Evolutionary conservation across 2,113 vertebrate species (phyloP).

Genomic region (Cephalopterus ornatus): DNA sequence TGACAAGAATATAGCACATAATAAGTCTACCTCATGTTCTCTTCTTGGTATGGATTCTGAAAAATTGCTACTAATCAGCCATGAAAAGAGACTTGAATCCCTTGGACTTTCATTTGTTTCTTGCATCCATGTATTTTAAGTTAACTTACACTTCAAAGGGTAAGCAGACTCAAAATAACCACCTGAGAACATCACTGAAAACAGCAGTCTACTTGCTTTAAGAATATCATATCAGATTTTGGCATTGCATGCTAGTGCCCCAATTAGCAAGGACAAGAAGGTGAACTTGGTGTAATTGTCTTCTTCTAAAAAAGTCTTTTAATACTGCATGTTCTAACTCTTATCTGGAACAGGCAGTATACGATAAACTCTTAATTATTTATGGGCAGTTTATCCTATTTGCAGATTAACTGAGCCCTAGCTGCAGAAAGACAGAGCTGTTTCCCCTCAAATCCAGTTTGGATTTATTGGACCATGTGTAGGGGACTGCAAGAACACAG

Average conservation of each 20-base stretch:
- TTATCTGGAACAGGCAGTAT: not conserved
- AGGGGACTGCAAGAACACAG: conserved; percentile 29
- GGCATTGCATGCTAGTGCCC: not conserved
- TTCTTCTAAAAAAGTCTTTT: not conserved
- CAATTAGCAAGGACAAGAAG: not conserved
- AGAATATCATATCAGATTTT: not conserved
- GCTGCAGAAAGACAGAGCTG: not conserved
- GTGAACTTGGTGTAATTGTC: not conserved
- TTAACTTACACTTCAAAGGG: not conserved
- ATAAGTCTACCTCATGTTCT: not conserved
- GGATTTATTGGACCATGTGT: not conserved
- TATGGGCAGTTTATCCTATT: conserved; percentile 15
- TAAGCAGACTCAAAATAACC: not conserved
- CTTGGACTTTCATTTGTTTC: not conserved
- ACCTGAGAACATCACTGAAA: not conserved
- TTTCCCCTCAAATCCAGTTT: conserved; percentile 3
- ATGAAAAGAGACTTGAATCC: not conserved
- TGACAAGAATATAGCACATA: not conserved
- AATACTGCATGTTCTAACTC: not conserved
- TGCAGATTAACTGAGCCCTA: not conserved
- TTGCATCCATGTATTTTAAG: not conserved
- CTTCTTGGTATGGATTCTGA: not conserved
- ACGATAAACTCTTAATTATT: conserved; percentile 17
- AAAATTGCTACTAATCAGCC: not conserved
- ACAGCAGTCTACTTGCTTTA: not conserved